phyloP scores from a whole-genome alignment of 2,113 vertebrate species.

The Butorides virescens region DNA sequence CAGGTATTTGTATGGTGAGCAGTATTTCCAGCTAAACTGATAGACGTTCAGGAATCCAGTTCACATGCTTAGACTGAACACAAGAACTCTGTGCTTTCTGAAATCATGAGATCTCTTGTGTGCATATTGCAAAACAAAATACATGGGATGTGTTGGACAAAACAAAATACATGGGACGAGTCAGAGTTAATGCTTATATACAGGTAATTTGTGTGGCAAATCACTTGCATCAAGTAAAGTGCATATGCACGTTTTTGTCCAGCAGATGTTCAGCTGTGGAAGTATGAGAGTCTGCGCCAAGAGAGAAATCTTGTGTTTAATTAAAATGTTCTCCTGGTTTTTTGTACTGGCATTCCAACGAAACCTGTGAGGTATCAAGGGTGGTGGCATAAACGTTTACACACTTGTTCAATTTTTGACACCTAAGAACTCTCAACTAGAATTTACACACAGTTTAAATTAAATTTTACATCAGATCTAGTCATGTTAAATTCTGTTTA shows the following conservation, averaged over 20 bases:
- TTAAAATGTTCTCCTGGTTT: background rate
- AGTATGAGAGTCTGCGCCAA: background rate
- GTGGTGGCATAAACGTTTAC: background rate
- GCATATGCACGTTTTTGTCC: background rate
- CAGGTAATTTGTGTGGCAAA: background rate
- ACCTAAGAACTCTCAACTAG: background rate
- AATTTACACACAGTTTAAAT: background rate
- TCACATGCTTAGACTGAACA: background rate
- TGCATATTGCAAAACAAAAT: background rate
- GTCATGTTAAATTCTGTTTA: background rate
- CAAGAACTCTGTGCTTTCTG: background rate
- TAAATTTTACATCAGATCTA: background rate
- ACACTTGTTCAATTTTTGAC: background rate
- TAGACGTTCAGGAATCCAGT: background rate
- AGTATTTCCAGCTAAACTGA: background rate
- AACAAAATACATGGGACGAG: background rate
- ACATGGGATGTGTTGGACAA: background rate
- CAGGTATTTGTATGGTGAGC: background rate
- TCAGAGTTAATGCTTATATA: background rate
- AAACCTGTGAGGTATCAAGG: background rate
- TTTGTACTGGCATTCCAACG: background rate
- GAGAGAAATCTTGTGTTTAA: background rate
- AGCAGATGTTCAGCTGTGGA: background rate
- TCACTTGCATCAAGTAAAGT: background rate
- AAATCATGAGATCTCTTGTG: background rate